phyloP scores from a whole-genome alignment of 2,888 invertebrate species.

The Caenorhabditis macrosperma region DNA sequence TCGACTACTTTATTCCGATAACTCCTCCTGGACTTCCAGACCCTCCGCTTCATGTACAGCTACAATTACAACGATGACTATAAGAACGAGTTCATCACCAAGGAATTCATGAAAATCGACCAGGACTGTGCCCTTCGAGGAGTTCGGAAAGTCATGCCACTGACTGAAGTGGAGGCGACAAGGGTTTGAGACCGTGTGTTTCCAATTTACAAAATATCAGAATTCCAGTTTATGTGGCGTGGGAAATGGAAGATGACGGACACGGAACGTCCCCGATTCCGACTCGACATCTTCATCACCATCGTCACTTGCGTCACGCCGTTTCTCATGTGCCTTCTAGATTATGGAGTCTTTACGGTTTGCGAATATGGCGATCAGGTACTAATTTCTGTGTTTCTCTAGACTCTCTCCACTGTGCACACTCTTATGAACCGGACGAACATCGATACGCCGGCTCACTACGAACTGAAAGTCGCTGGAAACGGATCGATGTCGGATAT shows the following conservation, averaged over 20 bases:
- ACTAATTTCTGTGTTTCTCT: slow-evolving; percentile 40
- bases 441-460: slow-evolving; percentile 64
- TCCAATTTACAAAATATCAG: neutral
- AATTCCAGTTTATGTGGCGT: slow-evolving; percentile 61
- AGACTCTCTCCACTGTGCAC: slow-evolving; percentile 57
- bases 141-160: slow-evolving; percentile 65
- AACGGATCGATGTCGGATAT: slow-evolving; percentile 64
- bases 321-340: slow-evolving; percentile 64
- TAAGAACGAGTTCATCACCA: slow-evolving; percentile 69
- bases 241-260: slow-evolving; percentile 60
- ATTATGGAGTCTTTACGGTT: slow-evolving; percentile 61
- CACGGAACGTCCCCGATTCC: slow-evolving; percentile 57
- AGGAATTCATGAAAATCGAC: slow-evolving; percentile 72
- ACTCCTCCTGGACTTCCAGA: too few species aligned
- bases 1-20: too few species aligned
- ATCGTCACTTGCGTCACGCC: slow-evolving; percentile 64
- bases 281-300: slow-evolving; percentile 60
- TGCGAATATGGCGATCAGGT: neutral
- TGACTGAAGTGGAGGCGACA: slow-evolving; percentile 64
- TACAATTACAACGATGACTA: slow-evolving; percentile 67
- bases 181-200: slow-evolving; percentile 32
- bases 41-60: slow-evolving; percentile 62
- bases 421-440: slow-evolving; percentile 55
- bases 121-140: slow-evolving; percentile 63
- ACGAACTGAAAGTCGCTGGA: slow-evolving; percentile 63